phyloP scores from a whole-genome alignment of 2,113 vertebrate species.

The Gnathonemus echidnorhynchus region DNA sequence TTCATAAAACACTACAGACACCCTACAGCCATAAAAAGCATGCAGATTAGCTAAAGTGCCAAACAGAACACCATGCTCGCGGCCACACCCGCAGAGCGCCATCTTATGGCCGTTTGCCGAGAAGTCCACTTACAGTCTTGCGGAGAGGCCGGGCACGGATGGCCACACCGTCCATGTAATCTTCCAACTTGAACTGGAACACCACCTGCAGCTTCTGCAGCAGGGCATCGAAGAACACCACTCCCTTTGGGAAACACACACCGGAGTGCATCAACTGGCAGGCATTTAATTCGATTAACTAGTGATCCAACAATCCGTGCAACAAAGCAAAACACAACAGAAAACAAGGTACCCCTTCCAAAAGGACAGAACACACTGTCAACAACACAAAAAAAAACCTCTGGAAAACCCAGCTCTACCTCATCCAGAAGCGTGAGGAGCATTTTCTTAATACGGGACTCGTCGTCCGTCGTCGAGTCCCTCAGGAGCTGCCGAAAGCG shows the following conservation, averaged over 20 bases:
- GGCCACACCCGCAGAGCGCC: background rate
- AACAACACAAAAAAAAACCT: background rate
- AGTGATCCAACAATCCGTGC: background rate
- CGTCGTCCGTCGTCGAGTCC: constrained; percentile 70
- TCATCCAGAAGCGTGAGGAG: constrained; percentile 86
- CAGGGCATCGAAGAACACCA: constrained; percentile 81
- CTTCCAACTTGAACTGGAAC: constrained; percentile 89
- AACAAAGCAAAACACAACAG: background rate
- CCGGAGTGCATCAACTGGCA: background rate
- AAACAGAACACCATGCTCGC: background rate
- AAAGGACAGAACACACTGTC: background rate
- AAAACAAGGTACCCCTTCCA: background rate
- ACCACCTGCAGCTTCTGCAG: constrained; percentile 88
- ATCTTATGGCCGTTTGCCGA: background rate
- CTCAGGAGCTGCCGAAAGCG: constrained; percentile 92
- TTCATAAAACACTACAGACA: background rate
- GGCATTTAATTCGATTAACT: background rate
- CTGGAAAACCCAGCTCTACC: constrained; percentile 51
- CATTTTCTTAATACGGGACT: constrained; percentile 71
- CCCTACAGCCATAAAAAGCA: background rate
- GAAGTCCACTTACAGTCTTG: constrained; percentile 67
- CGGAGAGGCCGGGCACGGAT: constrained; percentile 84
- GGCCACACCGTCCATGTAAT: constrained; percentile 94
- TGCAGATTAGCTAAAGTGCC: background rate
- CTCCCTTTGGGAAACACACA: constrained; percentile 63